These are phyloP conservation scores for Callimorpha dominula DNA, from an alignment of 2,888 invertebrate species.

Conservation along the genomic window DNA sequence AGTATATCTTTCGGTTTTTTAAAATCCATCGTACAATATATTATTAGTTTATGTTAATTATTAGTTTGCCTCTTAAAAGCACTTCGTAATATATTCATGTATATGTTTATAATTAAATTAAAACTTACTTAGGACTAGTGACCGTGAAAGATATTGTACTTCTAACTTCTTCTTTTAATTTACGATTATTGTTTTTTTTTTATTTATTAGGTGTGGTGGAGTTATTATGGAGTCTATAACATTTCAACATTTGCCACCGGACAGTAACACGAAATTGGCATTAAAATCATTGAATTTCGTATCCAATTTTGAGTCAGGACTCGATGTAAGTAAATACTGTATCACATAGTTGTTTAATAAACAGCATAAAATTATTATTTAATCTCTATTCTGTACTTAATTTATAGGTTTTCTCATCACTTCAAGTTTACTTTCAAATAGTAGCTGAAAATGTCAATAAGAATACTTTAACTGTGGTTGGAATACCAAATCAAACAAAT, in stretches of 20 bases:
- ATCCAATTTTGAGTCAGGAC: constrained; percentile 29
- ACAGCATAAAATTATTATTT: neutral
- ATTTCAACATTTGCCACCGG: constrained; percentile 39
- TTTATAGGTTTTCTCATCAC: constrained; percentile 41
- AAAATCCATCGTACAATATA: no score
- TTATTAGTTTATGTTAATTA: no score
- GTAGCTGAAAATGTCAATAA: constrained; percentile 55
- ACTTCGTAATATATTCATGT: no score
- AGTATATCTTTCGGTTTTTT: no score
- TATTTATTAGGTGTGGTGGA: constrained; percentile 59
- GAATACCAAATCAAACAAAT: constrained; percentile 26
- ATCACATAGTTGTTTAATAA: neutral
- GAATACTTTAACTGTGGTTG: constrained; percentile 41
- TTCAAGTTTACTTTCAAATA: constrained; percentile 53
- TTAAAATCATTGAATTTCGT: constrained; percentile 45
- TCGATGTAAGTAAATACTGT: constrained; percentile 39
- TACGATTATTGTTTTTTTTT: neutral
- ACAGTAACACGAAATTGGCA: constrained; percentile 23
- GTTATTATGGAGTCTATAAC: constrained; percentile 49
- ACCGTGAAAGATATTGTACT: no score
- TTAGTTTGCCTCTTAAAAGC: no score
- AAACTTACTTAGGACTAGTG: no score
- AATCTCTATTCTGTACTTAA: neutral
- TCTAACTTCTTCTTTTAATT: no score
- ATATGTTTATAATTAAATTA: no score